Conservation (phyloP, 2,797 vertebrate species). For the Falco columbarius region DNA sequence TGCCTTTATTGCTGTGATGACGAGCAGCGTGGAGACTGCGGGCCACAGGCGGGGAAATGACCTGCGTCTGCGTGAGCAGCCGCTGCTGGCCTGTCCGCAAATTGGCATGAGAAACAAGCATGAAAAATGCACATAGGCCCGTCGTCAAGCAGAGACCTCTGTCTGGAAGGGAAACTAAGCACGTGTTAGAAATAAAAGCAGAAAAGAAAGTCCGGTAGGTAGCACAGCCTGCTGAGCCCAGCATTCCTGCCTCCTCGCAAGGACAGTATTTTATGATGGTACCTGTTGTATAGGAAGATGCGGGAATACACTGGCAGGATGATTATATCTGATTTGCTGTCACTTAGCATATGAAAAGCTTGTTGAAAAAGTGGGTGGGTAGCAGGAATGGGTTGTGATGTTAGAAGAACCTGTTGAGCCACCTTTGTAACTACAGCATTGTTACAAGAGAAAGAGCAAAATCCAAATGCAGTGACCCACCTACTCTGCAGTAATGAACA, state of each 20-base stretch:
- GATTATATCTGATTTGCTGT: slow-evolving; percentile 25
- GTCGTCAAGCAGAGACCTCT: neutral
- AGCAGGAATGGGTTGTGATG: slow-evolving; percentile 4
- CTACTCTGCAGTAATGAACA: neutral
- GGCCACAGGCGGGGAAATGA: neutral
- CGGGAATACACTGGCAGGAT: neutral
- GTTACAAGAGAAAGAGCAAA: slow-evolving; percentile 19
- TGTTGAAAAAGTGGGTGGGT: slow-evolving; percentile 19
- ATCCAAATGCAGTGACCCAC: neutral
- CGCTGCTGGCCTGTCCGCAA: slow-evolving; percentile 3
- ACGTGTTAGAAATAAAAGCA: neutral
- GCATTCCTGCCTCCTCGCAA: neutral
- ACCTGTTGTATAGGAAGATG: neutral
- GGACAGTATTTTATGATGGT: neutral
- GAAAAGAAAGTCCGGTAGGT: neutral
- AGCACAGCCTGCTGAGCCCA: neutral
- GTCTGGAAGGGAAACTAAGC: neutral
- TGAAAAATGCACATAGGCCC: neutral
- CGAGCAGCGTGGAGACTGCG: neutral
- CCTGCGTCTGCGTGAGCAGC: neutral
- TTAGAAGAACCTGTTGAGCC: slow-evolving; percentile 47
- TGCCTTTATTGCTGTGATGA: neutral
- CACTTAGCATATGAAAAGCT: slow-evolving; percentile 55
- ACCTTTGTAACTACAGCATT: neutral
- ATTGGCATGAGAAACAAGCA: neutral